phyloP scores from a whole-genome alignment of 1,140 invertebrate species.

The Dendroctonus valens region DNA sequence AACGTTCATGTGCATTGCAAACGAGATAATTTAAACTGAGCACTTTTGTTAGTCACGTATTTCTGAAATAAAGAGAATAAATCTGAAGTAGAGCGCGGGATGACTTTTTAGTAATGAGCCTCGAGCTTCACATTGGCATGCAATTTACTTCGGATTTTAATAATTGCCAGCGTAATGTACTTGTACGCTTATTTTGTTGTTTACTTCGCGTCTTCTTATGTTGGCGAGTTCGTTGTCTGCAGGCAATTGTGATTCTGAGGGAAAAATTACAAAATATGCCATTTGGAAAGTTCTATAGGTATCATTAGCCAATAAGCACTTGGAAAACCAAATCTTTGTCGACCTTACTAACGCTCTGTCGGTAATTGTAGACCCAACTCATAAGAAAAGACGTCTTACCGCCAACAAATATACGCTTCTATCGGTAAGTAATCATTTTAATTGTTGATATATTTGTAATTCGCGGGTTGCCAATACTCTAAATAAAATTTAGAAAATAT shows the following conservation, averaged over 20 bases:
- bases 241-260: constrained; percentile 2
- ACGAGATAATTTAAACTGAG: constrained; percentile 27
- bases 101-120: constrained; percentile 33
- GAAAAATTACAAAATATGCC: background rate
- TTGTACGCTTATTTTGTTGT: constrained; percentile 14
- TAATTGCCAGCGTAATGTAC: constrained; percentile 25
- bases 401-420: no score
- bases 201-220: constrained; percentile 9
- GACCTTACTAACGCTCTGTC: no score
- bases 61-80: constrained; percentile 31
- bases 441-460: no score
- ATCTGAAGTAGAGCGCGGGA: constrained; percentile 27
- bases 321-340: no score
- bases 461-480: no score
- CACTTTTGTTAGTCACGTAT: constrained; percentile 32
- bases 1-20: constrained; percentile 18
- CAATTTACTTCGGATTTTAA: constrained; percentile 32
- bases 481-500: background rate
- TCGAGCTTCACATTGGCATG: constrained; percentile 27
- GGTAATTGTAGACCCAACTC: no score
- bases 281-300: no score
- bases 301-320: no score
- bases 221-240: constrained; percentile 6
- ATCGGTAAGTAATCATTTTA: no score
- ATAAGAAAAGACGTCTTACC: no score